phyloP scores from a whole-genome alignment of 2,888 invertebrate species.

The Phyto melanocephala region DNA sequence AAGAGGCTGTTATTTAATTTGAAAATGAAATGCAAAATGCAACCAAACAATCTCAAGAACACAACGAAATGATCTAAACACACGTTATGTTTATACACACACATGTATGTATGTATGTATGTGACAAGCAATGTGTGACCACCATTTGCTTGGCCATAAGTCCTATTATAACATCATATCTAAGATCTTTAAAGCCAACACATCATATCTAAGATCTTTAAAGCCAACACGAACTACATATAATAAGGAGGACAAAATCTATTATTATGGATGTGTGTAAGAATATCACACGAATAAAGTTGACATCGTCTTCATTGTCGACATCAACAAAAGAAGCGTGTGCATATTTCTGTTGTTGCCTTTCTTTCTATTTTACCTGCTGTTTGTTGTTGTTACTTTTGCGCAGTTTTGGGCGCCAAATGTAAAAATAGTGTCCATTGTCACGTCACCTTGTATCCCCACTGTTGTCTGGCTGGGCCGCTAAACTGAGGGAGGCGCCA shows the following conservation, averaged over 20 bases:
- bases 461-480: conserved; percentile 67
- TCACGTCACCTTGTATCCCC: conserved; percentile 59
- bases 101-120: conserved; percentile 8
- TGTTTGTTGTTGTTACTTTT: conserved; percentile 15
- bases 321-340: conserved; percentile 51
- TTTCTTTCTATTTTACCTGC: not conserved
- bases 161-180: conserved; percentile 61
- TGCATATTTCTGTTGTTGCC: conserved; percentile 21
- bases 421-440: conserved; percentile 66
- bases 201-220: conserved; percentile 59
- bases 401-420: conserved; percentile 70
- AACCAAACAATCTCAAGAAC: conserved; percentile 37
- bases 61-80: conserved; percentile 13
- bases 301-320: conserved; percentile 49
- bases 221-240: conserved; percentile 34
- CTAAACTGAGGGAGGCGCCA: conserved; percentile 64
- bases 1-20: conserved; percentile 55
- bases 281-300: conserved; percentile 54
- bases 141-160: conserved; percentile 58
- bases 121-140: conserved; percentile 62
- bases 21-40: conserved; percentile 52
- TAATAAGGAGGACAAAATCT: conserved; percentile 56
- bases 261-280: too few relatives aligned
- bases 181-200: conserved; percentile 55
- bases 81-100: not conserved